A percentile compares a stretch with the other conserved stretches of the same genome.
Conservation (phyloP, 2,797 vertebrate species). For the Euphonia xanthogaster region DNA sequence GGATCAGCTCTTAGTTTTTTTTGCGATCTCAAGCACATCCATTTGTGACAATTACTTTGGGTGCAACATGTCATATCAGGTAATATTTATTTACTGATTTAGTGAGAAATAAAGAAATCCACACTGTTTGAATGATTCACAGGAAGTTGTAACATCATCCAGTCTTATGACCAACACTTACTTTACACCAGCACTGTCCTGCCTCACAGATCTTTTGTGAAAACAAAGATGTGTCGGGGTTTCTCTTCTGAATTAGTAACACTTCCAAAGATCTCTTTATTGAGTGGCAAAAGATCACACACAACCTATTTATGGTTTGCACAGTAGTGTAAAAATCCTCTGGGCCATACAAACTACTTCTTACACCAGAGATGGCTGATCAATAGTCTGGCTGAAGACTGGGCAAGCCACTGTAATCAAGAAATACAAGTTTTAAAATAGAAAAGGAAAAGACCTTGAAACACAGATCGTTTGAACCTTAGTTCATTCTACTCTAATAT, state of each 20-base stretch:
- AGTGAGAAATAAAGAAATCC: background rate
- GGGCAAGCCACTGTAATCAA: background rate
- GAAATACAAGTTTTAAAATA: background rate
- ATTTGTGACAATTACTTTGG: fast-evolving
- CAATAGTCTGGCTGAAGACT: background rate
- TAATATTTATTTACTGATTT: background rate
- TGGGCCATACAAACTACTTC: background rate
- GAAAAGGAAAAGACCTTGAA: background rate
- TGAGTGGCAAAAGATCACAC: background rate
- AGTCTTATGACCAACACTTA: background rate
- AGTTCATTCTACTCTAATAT: background rate
- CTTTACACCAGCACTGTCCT: background rate
- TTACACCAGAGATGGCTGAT: background rate
- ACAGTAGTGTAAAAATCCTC: fast-evolving
- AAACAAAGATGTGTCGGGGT: background rate
- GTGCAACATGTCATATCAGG: background rate
- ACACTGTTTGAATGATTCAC: background rate
- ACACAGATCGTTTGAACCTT: background rate
- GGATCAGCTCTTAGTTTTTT: too few species aligned
- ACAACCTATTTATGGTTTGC: background rate
- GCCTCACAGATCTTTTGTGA: background rate
- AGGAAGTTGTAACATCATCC: background rate
- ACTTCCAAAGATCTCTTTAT: background rate
- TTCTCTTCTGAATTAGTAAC: background rate
- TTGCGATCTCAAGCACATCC: fast-evolving